Base-by-base conservation (phyloP, 2,888 invertebrate genomes). In the Lasioglossum malachurum region DNA sequence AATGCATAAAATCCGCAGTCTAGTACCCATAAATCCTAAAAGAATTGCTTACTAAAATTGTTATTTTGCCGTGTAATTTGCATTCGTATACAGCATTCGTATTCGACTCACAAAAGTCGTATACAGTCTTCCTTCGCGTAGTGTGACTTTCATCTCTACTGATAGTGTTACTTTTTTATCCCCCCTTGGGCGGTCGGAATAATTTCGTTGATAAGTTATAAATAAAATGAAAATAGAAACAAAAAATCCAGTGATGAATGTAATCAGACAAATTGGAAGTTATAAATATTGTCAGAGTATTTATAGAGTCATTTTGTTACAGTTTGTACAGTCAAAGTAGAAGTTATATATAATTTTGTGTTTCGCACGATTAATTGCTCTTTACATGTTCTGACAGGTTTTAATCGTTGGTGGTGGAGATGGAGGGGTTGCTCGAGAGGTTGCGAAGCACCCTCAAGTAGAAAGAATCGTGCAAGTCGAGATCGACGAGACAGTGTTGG, bases 321-420 rank as follows among this genome's bases (percentile, higher is more conserved):
- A 64, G 7, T 31, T 19, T 31, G 7, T 31, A 19, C 64, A 19
- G 19, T 64, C 2, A 31, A 31, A 64, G 64, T 64, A 1, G 16
- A 16, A 16, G 16, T 2, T 4, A n/a, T 7, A 31, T 19, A 64
- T 64, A 16, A 16, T 31, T 5, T 64, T 7, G 16, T 64, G 16
- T 64, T 31, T 31, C 16, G 64, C 2, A 64, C 7, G 5, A 16
- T 64, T 31, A 31, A 31, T 16, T 19, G 8, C 3, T 64, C 3
- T 38, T 41, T 38, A 2, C 19, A 23, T 38, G 19, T 73, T 16
- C 14, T 12, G 10, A 0, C 7, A 97, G 97, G 97, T 99, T 4
- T 96, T 99, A 53, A 98, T 99, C 89, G 98, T 99, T 35, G 99
- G 99, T 0, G 99, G 99, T 0, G 99, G 99, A 0, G 99, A 99